Evolutionary conservation across 2,113 vertebrate species (phyloP).

Genomic region (Tragelaphus strepsiceros): DNA sequence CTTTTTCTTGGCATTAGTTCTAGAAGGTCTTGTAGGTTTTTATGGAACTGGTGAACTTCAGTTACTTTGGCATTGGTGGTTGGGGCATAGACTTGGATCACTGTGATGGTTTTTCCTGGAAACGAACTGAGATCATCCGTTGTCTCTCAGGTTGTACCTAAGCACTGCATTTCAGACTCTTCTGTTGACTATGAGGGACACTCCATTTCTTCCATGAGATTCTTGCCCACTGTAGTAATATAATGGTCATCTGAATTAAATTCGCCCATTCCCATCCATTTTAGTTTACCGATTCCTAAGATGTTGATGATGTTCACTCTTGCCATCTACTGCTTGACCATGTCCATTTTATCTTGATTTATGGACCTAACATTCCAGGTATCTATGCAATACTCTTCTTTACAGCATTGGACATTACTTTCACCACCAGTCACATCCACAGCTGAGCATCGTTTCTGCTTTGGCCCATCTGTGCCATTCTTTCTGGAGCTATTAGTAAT

Average conservation of each 20-base stretch:
- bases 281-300: not conserved
- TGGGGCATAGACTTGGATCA: not conserved
- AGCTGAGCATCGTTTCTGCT: not conserved
- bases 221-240: not conserved
- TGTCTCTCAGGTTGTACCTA: not conserved
- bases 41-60: not conserved
- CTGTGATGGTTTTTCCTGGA: not conserved
- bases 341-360: not conserved
- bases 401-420: not conserved
- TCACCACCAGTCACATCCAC: not conserved
- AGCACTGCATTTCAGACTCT: not conserved
- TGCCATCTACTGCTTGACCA: not conserved
- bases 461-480: not conserved
- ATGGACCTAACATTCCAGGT: not conserved
- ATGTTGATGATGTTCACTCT: not conserved
- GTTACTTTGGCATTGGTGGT: not conserved
- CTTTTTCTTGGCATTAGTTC: not conserved
- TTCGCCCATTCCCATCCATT: not conserved
- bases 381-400: not conserved
- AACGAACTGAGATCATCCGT: not conserved
- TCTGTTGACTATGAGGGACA: not conserved
- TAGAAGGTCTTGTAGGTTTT: not conserved
- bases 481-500: not conserved
- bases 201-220: not conserved
- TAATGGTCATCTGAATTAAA: not conserved